Evolutionary conservation across 1,140 invertebrate genomes (phyloP), one percentile per base, ranked within the genome.

Genomic region (Odontomachus brunneus): DNA sequence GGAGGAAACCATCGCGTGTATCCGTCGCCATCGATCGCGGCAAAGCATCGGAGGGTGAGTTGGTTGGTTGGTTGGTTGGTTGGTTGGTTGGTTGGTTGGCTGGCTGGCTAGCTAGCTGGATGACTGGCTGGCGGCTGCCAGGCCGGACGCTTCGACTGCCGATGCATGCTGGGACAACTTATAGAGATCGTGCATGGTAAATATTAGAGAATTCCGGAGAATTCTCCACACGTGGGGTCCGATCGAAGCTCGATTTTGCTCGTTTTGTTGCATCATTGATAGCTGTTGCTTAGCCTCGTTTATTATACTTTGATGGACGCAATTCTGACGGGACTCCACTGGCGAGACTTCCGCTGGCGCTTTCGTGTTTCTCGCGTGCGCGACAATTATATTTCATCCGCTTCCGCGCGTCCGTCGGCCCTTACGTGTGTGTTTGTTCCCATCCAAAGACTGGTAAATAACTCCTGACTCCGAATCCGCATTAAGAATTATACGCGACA

Each of bases 201-300:
- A 80, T 80, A 80, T 80, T 80, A 57, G 33, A 80, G 51, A 80
- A 80, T 80, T 80, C 57, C 65, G 33, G 15, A 26, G 63, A 80
- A 80, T 71, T 80, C 38, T 9, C 33, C 15, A 55, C 69, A 62
- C 29, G 26, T n/a, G 65, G 15, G 26, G 22, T 49, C 22, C 38
- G 38, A 80, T 80, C 53, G 62, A 78, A 53, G 17, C 33, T 49
- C 19, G 49, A 57, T 78, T 22, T 22, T 26, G 26, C 12, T n/a
- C 17, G 24, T 48, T 55, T 24, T 26, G n/a, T 38, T 80, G n/a
- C 53, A 57, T 71, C 33, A 71, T 59, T 80, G 44, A 69, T 80
- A 33, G 33, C 11, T 33, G 33, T 17, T 3, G 33, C 49, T 67
- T 17, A 33, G 9, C 5, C 24, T 49, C 26, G 15, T 78, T 38